These are phyloP conservation scores for Agriotes lineatus DNA, from an alignment of 2,888 invertebrate genomes.

Conservation along the genomic window DNA sequence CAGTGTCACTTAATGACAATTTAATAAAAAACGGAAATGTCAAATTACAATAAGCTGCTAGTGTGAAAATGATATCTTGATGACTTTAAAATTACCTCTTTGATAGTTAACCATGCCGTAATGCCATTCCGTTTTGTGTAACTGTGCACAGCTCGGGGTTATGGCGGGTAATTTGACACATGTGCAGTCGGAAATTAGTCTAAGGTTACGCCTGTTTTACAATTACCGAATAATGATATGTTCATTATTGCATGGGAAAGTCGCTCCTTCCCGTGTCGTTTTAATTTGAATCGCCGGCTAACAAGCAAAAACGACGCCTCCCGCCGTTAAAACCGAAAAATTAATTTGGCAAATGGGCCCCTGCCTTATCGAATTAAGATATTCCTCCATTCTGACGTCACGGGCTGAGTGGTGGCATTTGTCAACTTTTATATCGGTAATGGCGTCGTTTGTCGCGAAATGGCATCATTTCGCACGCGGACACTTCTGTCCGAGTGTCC, in stretches of 20 bases:
- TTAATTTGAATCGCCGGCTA: background rate
- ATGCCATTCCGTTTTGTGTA: slow-evolving; percentile 42
- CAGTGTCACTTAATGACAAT: slow-evolving; percentile 58
- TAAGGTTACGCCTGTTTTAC: slow-evolving; percentile 49
- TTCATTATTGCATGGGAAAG: slow-evolving; percentile 51
- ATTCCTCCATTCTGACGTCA: slow-evolving; percentile 41
- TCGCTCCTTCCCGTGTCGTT: slow-evolving; percentile 34
- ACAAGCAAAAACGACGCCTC: slow-evolving; percentile 14
- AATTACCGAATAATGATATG: slow-evolving; percentile 53
- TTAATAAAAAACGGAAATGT: slow-evolving; percentile 66
- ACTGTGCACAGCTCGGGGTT: slow-evolving; percentile 41
- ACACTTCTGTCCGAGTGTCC: slow-evolving; percentile 29
- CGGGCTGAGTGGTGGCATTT: slow-evolving; percentile 57
- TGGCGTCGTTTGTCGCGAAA: slow-evolving; percentile 61
- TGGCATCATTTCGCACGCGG: slow-evolving; percentile 47
- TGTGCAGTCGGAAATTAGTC: slow-evolving; percentile 43
- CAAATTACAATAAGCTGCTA: slow-evolving; percentile 63
- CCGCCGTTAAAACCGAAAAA: slow-evolving; percentile 26
- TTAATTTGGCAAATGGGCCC: slow-evolving; percentile 41
- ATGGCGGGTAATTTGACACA: slow-evolving; percentile 45
- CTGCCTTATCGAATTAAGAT: slow-evolving; percentile 48
- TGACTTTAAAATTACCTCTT: slow-evolving; percentile 63
- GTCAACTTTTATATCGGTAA: slow-evolving; percentile 65
- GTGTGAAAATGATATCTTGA: slow-evolving; percentile 66
- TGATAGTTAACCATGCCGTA: slow-evolving; percentile 43